Percentiles rank a stretch among this genome's conserved stretches.
These are phyloP conservation scores for Merodon equestris DNA, from an alignment of 2,888 invertebrate species.

Conservation along the genomic window DNA sequence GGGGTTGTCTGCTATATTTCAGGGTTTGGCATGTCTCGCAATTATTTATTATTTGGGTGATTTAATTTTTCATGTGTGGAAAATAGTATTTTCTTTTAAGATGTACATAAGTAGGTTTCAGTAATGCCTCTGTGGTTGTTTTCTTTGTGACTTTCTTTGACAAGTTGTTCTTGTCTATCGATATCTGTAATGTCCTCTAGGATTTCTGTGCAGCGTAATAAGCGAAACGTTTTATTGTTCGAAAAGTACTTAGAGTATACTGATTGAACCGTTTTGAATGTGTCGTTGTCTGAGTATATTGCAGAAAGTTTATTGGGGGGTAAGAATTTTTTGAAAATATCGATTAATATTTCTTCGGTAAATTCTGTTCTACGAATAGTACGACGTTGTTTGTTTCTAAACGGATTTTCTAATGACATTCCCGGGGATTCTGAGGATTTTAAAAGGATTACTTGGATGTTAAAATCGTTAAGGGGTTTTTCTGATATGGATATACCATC, in stretches of 20 bases:
- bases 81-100: slow-evolving; percentile 46
- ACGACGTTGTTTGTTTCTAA: slow-evolving; percentile 10
- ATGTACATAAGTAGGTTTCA: slow-evolving; percentile 36
- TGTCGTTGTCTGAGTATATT: slow-evolving; percentile 3
- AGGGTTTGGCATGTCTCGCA: slow-evolving; percentile 45
- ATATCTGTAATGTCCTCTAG: slow-evolving; percentile 32
- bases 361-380: background rate
- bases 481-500: slow-evolving; percentile 7
- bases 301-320: slow-evolving; percentile 1
- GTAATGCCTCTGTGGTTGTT: slow-evolving; percentile 40
- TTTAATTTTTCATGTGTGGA: slow-evolving; percentile 42
- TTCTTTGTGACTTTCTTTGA: slow-evolving; percentile 32
- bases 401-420: background rate
- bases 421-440: background rate
- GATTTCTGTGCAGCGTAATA: slow-evolving; percentile 5
- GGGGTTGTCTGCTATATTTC: slow-evolving; percentile 17
- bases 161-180: slow-evolving; percentile 34
- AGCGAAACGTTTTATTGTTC: slow-evolving; percentile 1
- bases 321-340: slow-evolving; percentile 3
- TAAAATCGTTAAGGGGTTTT: slow-evolving; percentile 2
- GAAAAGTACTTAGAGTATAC: slow-evolving; percentile 6
- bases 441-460: background rate
- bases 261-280: slow-evolving; percentile 2
- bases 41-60: slow-evolving; percentile 32
- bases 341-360: background rate